phyloP scores from a whole-genome alignment of 2,797 vertebrate genomes.

The Yasuhikotakia modesta region DNA sequence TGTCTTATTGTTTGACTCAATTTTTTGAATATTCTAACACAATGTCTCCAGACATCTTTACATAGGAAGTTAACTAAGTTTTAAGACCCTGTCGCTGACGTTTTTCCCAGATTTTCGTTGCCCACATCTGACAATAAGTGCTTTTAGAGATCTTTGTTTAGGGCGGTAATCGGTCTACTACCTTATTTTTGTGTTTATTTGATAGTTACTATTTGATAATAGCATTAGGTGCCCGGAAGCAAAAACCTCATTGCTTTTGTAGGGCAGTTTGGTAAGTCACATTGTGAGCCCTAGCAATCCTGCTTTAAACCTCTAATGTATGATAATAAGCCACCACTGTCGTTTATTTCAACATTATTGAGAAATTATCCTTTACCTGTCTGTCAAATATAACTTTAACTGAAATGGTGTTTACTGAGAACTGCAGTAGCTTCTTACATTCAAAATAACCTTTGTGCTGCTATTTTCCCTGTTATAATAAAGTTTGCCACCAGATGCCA shows the following conservation, averaged over 20 bases:
- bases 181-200: too few species aligned
- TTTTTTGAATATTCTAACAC: too few species aligned
- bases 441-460: background rate
- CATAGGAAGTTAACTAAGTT: too few species aligned
- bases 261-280: background rate
- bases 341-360: too few species aligned
- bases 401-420: background rate
- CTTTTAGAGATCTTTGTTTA: too few species aligned
- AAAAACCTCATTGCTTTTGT: background rate
- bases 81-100: too few species aligned
- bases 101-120: too few species aligned
- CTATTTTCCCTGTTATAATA: background rate
- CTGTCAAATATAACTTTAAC: background rate
- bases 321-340: background rate
- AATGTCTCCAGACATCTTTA: too few species aligned
- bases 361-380: background rate
- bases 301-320: background rate
- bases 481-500: constrained; percentile 32
- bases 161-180: too few species aligned
- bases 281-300: background rate
- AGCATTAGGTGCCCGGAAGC: background rate
- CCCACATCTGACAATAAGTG: too few species aligned
- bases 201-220: background rate
- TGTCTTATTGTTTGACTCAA: background rate
- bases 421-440: background rate